Base-by-base conservation (phyloP, 2,113 vertebrate genomes). In the Vireo altiloquus region DNA sequence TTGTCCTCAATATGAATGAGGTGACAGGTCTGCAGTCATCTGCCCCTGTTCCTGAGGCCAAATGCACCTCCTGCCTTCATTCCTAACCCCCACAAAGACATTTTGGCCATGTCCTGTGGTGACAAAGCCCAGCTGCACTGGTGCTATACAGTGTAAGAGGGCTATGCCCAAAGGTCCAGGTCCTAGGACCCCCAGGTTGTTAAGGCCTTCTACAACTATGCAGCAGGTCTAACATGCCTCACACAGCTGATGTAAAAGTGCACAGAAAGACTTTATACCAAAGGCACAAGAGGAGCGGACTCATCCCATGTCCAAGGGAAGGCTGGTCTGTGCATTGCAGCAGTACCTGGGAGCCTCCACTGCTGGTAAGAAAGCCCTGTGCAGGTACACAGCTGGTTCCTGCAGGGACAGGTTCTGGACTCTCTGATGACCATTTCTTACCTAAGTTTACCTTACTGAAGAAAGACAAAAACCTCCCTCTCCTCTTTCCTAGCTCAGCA, bases 281-380 rank as follows among this genome's bases (percentile, higher is more conserved):
- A 68, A 82, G 75, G 24, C 16, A n/a, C 7, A 40, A 59, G 53
- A 75, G 35, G 10, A 49, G 15, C 0, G 0, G 37, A 44, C 27
- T 76, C 5, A 2, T 11, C 1, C 0, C 4, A 0, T 37, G 35
- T 46, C 31, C 65, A 35, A 35, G 31, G 31, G 28, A 44, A 75
- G 42, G 56, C 65, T 82, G n/a, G 11, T 63, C 24, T 61, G 42
- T 40, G n/a, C 52, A 17, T 20, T 22, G 27, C 40, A 83, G 44
- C 44, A 31, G 18, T 52, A 54, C 40, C 33, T 15, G 13, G 25
- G 22, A 21, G 8, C 15, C 33, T 81, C n/a, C 24, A 13, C 6
- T 2, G 0, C 52, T 79, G 35, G 13, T 53, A 18, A 61, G 42
- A 57, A 78, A 74, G 24, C 31, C 19, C 27, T 44, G n/a, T 42